Evolutionary conservation across 1,140 invertebrate genomes (phyloP).

Genomic region (Drosophila nasuta): DNA sequence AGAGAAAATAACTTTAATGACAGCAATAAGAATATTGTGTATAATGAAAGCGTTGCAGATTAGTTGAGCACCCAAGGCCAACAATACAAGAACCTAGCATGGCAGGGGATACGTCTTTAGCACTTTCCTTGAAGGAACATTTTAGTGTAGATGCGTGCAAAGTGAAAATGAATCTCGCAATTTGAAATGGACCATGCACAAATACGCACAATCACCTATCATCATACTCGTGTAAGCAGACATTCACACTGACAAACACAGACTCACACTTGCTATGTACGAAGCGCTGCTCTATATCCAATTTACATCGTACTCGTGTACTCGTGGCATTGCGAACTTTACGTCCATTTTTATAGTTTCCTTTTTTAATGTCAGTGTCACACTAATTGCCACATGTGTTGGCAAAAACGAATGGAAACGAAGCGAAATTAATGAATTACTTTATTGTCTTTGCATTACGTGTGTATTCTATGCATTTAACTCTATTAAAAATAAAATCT

Average conservation of each 20-base stretch:
- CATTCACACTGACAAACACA: conserved; percentile 11
- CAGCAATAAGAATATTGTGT: conserved; percentile 28
- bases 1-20: conserved; percentile 66
- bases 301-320: conserved; percentile 8
- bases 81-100: conserved; percentile 43
- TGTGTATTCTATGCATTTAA: conserved; percentile 72
- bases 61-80: conserved; percentile 41
- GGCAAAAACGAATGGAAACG: conserved; percentile 45
- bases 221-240: conserved; percentile 21
- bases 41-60: conserved; percentile 20
- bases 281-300: conserved; percentile 18
- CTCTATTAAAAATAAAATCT: conserved; percentile 63
- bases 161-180: conserved; percentile 54
- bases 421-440: conserved; percentile 69
- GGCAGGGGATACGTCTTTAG: conserved; percentile 44
- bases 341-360: conserved; percentile 74
- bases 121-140: conserved; percentile 38
- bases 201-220: conserved; percentile 16
- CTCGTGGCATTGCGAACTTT: conserved; percentile 45
- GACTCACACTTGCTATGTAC: conserved; percentile 5
- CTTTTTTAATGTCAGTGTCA: conserved; percentile 51
- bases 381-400: conserved; percentile 68
- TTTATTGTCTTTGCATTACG: conserved; percentile 62
- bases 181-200: conserved; percentile 49
- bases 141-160: conserved; percentile 45